Conservation (phyloP, 2,888 invertebrate genomes). For the Adineta ricciae region DNA sequence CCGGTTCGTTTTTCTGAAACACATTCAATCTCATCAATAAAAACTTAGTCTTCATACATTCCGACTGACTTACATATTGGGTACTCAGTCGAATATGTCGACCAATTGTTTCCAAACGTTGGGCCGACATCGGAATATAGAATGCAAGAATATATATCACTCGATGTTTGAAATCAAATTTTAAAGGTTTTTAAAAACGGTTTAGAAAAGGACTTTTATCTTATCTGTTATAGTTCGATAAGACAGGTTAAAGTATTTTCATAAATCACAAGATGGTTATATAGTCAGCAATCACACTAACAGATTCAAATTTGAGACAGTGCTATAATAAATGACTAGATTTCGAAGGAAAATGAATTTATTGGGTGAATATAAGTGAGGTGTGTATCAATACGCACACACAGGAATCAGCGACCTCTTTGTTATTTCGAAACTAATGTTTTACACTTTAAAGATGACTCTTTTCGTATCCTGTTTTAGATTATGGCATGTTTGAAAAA, state of each 20-base stretch:
- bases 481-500: too few species aligned
- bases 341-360: too few species aligned
- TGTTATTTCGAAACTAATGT: too few species aligned
- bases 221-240: neutral
- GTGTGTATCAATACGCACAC: too few species aligned
- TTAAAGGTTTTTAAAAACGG: neutral
- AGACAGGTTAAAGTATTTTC: neutral
- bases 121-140: neutral
- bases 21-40: neutral
- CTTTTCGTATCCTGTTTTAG: too few species aligned
- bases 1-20: neutral
- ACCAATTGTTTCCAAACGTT: neutral
- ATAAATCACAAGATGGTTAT: neutral
- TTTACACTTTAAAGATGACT: too few species aligned
- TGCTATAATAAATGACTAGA: too few species aligned
- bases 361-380: too few species aligned
- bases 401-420: too few species aligned
- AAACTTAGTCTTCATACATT: too few species aligned
- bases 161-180: neutral
- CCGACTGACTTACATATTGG: neutral
- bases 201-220: too few species aligned
- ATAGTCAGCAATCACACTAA: neutral
- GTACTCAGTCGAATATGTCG: conserved; percentile 1
- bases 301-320: too few species aligned
- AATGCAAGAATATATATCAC: neutral